Evolutionary conservation across 2,113 vertebrate species (phyloP).

Genomic region (Propithecus coquereli): DNA sequence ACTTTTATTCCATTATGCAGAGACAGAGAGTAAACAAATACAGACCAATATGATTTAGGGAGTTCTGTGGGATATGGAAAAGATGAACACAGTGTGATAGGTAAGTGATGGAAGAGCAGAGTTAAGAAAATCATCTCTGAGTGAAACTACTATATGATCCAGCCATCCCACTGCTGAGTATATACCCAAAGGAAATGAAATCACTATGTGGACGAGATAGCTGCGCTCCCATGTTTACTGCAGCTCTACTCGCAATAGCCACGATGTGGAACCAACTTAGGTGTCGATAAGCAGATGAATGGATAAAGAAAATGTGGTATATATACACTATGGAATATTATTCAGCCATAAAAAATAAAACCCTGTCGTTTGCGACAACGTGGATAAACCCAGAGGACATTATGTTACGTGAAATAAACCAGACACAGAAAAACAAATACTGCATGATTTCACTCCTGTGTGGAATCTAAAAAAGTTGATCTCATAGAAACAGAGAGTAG

Average conservation of each 20-base stretch:
- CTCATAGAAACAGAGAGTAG: not conserved
- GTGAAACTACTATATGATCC: too few relatives aligned
- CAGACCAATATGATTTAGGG: not conserved
- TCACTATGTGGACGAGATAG: too few relatives aligned
- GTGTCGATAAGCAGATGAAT: not conserved
- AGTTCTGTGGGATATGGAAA: not conserved
- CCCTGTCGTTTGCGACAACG: not conserved
- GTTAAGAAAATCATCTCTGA: not conserved
- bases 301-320: not conserved
- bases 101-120: not conserved
- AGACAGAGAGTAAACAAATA: not conserved
- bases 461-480: not conserved
- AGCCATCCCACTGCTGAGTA: too few relatives aligned
- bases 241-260: too few relatives aligned
- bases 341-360: not conserved
- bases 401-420: not conserved
- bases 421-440: not conserved
- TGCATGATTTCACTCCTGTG: not conserved
- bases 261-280: too few relatives aligned
- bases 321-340: not conserved
- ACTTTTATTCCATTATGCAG: not conserved
- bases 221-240: too few relatives aligned
- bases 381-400: not conserved
- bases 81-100: not conserved
- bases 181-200: too few relatives aligned